A percentile compares a stretch with the other conserved stretches of the same genome.
phyloP scores from a whole-genome alignment of 2,113 vertebrate species.

The Melanotaenia duboulayi region DNA sequence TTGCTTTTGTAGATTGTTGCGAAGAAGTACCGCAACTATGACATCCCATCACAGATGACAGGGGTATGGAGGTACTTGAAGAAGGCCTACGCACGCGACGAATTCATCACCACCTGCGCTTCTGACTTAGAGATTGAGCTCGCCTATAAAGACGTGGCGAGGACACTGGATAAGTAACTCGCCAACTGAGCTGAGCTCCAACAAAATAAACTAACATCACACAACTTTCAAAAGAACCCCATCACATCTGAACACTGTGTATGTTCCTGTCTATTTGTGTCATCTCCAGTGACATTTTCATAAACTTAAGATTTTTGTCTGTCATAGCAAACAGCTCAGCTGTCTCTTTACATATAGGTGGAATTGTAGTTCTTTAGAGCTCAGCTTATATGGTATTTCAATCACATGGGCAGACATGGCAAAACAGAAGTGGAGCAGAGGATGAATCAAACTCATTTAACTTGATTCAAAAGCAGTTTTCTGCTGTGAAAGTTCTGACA shows the following conservation, averaged over 20 bases:
- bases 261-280: constrained; percentile 16
- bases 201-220: constrained; percentile 24
- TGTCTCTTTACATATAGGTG: constrained; percentile 28
- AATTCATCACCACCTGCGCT: constrained; percentile 97
- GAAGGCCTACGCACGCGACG: constrained; percentile 89
- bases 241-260: background rate
- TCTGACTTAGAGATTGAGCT: constrained; percentile 92
- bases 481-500: constrained; percentile 48
- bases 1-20: constrained; percentile 87
- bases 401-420: constrained; percentile 27
- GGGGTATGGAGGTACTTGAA: constrained; percentile 95
- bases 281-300: background rate
- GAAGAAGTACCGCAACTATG: constrained; percentile 95
- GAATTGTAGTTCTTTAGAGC: constrained; percentile 18
- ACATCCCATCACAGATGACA: constrained; percentile 89
- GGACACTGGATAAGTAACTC: constrained; percentile 86
- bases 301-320: constrained; percentile 8
- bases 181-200: background rate
- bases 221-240: background rate
- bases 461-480: constrained; percentile 23
- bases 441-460: constrained; percentile 34
- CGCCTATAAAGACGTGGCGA: constrained; percentile 94
- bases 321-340: constrained; percentile 25
- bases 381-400: constrained; percentile 9
- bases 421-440: constrained; percentile 36